Percentiles rank a stretch among this genome's conserved stretches.
These are phyloP conservation scores for Sandelia bainsii DNA, from an alignment of 2,797 vertebrate species.

Conservation along the genomic window DNA sequence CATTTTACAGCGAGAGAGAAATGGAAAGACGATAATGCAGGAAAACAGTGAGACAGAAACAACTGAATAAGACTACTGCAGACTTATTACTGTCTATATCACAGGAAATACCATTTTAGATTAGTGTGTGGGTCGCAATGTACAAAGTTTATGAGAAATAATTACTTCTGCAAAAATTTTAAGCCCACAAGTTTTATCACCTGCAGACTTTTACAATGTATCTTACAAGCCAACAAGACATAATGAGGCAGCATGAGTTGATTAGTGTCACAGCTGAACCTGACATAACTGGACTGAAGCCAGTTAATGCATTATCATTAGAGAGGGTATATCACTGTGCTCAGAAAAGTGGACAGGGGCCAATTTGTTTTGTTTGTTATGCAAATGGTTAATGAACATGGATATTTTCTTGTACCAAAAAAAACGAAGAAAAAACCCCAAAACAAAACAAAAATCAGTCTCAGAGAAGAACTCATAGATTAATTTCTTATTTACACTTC, in stretches of 20 bases:
- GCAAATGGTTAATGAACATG: constrained; percentile 55
- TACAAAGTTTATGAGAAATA: constrained; percentile 16
- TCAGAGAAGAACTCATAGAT: neutral
- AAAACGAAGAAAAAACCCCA: constrained; percentile 20
- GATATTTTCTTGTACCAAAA: constrained; percentile 42
- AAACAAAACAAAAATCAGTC: constrained; percentile 48
- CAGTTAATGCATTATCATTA: constrained; percentile 64
- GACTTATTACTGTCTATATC: constrained; percentile 20
- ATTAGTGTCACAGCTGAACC: constrained; percentile 39
- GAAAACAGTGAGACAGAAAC: neutral
- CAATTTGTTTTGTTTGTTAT: constrained; percentile 72
- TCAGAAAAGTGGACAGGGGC: constrained; percentile 41
- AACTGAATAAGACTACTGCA: constrained; percentile 1
- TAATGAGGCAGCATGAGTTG: constrained; percentile 30
- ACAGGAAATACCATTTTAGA: constrained; percentile 8
- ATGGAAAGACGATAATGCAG: neutral
- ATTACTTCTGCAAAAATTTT: constrained; percentile 12
- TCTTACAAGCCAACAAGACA: constrained; percentile 28
- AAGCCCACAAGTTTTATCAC: constrained; percentile 23
- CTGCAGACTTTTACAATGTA: constrained; percentile 3
- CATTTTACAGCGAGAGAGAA: constrained; percentile 22
- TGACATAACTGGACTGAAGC: constrained; percentile 47
- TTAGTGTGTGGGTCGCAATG: constrained; percentile 6
- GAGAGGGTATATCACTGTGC: constrained; percentile 47
- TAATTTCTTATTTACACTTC: neutral